Evolutionary conservation across 1,140 invertebrate species (phyloP).

Genomic region (Drosophila subpulchrella): DNA sequence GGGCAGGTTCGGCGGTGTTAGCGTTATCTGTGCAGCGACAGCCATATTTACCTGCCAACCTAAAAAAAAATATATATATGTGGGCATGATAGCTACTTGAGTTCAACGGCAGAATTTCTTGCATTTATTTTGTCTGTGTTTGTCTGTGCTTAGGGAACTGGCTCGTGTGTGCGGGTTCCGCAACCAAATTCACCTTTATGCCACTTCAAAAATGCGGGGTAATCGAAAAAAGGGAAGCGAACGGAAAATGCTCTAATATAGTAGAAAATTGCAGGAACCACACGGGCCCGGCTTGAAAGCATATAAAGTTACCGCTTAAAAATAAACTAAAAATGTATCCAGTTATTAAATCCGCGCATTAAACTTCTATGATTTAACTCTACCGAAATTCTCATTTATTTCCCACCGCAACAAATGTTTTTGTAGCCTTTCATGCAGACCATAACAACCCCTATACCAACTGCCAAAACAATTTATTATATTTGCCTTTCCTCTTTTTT

Average conservation of each 20-base stretch:
- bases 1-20: conserved; percentile 68
- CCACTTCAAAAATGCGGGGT: conserved; percentile 16
- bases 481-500: neutral
- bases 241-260: conserved; percentile 22
- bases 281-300: neutral
- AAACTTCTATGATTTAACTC: neutral
- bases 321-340: neutral
- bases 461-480: conserved; percentile 2
- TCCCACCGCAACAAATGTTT: neutral
- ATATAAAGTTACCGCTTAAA: neutral
- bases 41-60: conserved; percentile 79
- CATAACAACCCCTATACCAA: conserved; percentile 4
- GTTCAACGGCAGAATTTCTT: conserved; percentile 51
- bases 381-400: no score
- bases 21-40: conserved; percentile 74
- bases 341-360: neutral
- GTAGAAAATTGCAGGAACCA: neutral
- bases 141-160: conserved; percentile 19
- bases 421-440: neutral
- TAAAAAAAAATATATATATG: conserved; percentile 15
- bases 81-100: conserved; percentile 72
- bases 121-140: conserved; percentile 33
- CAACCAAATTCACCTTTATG: conserved; percentile 20
- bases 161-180: conserved; percentile 8
- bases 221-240: conserved; percentile 11